A percentile compares a stretch with the other conserved stretches of the same genome.
These are phyloP conservation scores for Gymnopithys bicolor DNA, from an alignment of 2,797 vertebrate species.

Conservation along the genomic window DNA sequence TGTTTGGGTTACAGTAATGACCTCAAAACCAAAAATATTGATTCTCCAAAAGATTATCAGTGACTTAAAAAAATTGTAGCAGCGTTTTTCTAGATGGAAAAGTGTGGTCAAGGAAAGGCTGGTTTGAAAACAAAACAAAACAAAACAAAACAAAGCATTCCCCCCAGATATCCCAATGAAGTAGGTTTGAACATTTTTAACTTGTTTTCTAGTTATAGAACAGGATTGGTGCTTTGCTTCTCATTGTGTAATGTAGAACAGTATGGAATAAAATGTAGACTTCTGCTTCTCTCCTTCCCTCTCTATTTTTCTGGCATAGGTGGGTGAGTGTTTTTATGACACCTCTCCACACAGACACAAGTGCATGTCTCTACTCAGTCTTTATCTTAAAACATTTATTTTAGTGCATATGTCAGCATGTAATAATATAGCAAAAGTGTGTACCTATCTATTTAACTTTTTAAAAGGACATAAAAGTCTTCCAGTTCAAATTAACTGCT, in stretches of 20 bases:
- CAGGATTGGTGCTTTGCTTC: neutral
- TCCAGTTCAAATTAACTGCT: neutral
- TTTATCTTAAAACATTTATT: neutral
- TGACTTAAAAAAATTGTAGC: accelerated
- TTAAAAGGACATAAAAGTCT: neutral
- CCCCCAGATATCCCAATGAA: neutral
- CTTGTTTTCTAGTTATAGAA: neutral
- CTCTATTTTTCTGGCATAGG: neutral
- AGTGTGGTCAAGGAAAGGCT: neutral
- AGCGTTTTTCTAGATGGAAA: neutral
- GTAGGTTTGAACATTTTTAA: neutral
- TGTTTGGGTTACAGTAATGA: neutral
- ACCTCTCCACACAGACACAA: neutral
- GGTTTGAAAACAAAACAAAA: neutral
- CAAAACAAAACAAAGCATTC: neutral
- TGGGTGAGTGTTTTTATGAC: neutral
- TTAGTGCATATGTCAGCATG: neutral
- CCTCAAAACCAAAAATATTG: neutral
- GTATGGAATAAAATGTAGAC: neutral
- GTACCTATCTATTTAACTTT: neutral
- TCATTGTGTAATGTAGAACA: neutral
- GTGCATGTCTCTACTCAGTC: neutral
- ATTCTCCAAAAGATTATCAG: neutral
- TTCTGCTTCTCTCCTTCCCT: neutral
- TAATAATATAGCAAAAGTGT: neutral